A percentile compares a stretch with the other conserved stretches of the same genome.
These are phyloP conservation scores for Xiphophorus birchmanni DNA, from an alignment of 2,797 vertebrate species.

Conservation along the genomic window DNA sequence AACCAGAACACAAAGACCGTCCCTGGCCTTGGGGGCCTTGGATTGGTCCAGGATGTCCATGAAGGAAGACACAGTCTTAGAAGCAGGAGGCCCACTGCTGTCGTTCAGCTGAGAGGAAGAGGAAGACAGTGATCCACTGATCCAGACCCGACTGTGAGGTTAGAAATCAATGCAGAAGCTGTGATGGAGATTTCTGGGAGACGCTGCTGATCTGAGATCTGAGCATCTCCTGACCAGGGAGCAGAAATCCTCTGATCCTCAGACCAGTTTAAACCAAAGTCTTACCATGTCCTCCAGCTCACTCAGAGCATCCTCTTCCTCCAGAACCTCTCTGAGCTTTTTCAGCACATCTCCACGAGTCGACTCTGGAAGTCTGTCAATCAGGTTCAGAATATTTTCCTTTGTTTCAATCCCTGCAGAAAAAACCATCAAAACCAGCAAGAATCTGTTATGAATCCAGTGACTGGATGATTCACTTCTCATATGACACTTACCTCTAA, in stretches of 20 bases:
- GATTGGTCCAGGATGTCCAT: background rate
- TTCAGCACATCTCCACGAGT: background rate
- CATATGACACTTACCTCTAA: too few relatives aligned
- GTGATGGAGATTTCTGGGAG: too few relatives aligned
- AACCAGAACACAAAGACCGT: background rate
- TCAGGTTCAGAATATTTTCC: background rate
- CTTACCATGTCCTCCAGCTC: slow-evolving; percentile 12
- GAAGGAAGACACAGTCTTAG: background rate
- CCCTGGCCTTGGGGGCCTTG: background rate
- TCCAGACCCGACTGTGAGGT: too few relatives aligned
- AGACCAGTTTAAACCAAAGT: background rate
- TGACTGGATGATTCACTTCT: too few relatives aligned
- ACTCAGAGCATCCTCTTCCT: background rate
- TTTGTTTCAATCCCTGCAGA: background rate
- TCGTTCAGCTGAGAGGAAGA: slow-evolving; percentile 8
- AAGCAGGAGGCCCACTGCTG: background rate
- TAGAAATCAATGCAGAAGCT: too few relatives aligned
- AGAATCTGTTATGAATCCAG: background rate
- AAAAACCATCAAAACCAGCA: background rate
- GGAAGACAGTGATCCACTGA: background rate
- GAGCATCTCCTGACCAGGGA: background rate
- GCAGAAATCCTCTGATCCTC: too few relatives aligned
- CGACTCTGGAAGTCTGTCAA: background rate
- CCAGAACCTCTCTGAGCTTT: background rate
- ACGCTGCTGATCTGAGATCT: too few relatives aligned